Conservation (phyloP, 2,797 vertebrate genomes). For the Fratercula arctica region DNA sequence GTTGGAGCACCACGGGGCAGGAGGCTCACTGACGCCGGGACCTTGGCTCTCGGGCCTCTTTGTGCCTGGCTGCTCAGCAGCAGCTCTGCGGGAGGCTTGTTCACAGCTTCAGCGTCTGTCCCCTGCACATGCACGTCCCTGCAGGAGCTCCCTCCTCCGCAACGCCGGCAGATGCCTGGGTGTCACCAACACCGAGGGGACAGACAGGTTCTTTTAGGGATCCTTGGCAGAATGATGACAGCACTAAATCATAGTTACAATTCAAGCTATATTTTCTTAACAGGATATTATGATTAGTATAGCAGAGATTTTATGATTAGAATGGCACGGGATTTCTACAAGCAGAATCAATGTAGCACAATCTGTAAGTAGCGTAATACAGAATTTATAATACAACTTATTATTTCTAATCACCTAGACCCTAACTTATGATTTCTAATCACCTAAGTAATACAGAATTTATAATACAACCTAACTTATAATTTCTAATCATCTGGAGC, state of each 20-base stretch:
- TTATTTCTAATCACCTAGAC: background rate
- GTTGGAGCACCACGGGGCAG: background rate
- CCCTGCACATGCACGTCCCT: background rate
- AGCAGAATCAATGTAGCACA: background rate
- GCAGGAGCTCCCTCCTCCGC: background rate
- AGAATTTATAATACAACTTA: background rate
- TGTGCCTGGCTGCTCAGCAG: background rate
- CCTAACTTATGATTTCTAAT: background rate
- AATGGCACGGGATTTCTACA: background rate
- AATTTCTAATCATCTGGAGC: background rate
- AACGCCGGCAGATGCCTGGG: background rate
- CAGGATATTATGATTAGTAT: background rate
- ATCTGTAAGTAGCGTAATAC: background rate
- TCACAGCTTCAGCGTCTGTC: background rate
- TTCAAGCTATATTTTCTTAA: background rate
- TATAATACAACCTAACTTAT: background rate
- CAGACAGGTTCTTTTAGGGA: background rate
- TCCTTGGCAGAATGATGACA: background rate
- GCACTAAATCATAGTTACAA: background rate
- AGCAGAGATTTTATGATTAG: background rate
- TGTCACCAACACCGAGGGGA: background rate
- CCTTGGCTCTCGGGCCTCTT: background rate
- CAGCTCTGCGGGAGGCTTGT: background rate
- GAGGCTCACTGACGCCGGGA: background rate
- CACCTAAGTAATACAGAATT: background rate